Evolutionary conservation across 2,113 vertebrate genomes (phyloP).

Genomic region (Amazona vittata): DNA sequence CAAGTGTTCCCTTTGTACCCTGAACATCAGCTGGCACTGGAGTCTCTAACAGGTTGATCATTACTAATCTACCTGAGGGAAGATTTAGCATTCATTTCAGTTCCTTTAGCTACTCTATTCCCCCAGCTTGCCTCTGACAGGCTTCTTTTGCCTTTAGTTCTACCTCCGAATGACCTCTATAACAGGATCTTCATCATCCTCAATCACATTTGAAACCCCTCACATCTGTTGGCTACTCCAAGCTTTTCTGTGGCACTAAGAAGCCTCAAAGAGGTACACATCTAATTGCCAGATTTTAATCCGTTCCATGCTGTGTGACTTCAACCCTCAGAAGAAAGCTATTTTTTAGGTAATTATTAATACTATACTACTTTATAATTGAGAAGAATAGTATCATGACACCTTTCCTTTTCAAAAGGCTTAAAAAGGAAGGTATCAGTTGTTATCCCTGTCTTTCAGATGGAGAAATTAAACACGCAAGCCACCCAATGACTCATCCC

Average conservation of each 20-base stretch:
- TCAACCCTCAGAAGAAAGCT: not conserved
- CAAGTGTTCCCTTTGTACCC: not conserved
- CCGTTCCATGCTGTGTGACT: not conserved
- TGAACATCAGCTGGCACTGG: not conserved
- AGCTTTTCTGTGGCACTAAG: not conserved
- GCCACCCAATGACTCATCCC: not conserved
- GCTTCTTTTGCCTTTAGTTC: not conserved
- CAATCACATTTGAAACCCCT: not conserved
- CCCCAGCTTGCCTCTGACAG: not conserved
- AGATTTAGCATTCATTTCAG: not conserved
- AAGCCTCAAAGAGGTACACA: not conserved
- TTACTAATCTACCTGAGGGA: not conserved
- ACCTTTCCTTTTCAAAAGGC: not conserved
- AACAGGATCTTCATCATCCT: not conserved
- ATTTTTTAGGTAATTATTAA: not conserved
- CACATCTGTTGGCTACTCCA: not conserved
- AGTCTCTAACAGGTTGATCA: not conserved
- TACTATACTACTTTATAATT: not conserved
- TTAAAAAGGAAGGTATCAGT: not conserved
- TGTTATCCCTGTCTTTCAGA: not conserved
- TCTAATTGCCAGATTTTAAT: not conserved
- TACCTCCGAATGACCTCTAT: not conserved
- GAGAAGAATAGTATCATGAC: not conserved
- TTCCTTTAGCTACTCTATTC: not conserved
- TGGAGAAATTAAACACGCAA: not conserved